Conservation (phyloP, 2,113 vertebrate species). For the Serinus canaria region DNA sequence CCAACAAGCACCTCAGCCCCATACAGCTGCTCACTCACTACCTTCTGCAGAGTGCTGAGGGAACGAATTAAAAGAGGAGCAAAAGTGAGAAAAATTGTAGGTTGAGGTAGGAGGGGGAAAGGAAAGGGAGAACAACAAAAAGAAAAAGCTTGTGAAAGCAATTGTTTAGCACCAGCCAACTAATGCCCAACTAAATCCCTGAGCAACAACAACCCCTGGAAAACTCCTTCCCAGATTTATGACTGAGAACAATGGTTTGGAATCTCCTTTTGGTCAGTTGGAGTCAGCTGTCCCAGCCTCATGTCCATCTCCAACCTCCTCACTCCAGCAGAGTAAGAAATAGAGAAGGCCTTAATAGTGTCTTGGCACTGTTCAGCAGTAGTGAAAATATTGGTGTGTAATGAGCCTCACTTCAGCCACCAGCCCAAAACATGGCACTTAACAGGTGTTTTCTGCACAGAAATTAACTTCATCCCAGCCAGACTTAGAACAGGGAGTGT, state of each 20-base stretch:
- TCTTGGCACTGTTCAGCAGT: not conserved
- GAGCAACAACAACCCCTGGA: not conserved
- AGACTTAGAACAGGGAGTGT: not conserved
- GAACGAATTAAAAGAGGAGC: not conserved
- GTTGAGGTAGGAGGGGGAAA: rapidly evolving
- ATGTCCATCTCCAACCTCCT: not conserved
- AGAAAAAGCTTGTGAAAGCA: not conserved
- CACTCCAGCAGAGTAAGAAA: not conserved
- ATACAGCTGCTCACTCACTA: not conserved
- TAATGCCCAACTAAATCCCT: not conserved
- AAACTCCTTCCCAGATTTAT: not conserved
- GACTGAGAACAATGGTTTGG: not conserved
- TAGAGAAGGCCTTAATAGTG: not conserved
- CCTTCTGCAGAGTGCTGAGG: not conserved
- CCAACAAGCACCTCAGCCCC: not conserved
- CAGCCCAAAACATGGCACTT: not conserved
- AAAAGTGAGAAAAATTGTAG: not conserved
- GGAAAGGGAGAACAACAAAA: not conserved
- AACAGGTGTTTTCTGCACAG: not conserved
- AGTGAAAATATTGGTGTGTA: not conserved
- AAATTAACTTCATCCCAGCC: not conserved
- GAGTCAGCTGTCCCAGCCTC: not conserved
- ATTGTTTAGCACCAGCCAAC: not conserved
- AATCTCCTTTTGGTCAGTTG: not conserved
- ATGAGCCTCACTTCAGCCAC: not conserved